Conservation (phyloP, 2,888 invertebrate species). For the Orchesellides sinensis region DNA sequence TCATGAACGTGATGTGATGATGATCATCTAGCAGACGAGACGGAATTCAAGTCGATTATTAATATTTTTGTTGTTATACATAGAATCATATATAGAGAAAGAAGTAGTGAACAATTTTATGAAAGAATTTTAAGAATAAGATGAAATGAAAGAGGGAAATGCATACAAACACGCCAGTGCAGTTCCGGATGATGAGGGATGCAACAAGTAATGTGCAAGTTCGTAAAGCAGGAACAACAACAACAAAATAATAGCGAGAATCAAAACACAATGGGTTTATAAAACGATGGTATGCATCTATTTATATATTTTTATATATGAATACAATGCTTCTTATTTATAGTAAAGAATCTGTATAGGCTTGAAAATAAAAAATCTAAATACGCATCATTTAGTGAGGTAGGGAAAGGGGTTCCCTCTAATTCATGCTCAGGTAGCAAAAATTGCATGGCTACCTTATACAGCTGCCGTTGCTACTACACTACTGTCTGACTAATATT, state of each 20-base stretch:
- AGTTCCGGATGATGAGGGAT: neutral
- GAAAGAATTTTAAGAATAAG: constrained; percentile 37
- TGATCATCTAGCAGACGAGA: constrained; percentile 59
- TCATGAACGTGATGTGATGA: constrained; percentile 25
- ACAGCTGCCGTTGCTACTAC: neutral
- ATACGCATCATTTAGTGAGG: constrained; percentile 53
- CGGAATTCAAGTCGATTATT: constrained; percentile 61
- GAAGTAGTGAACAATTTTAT: constrained; percentile 33
- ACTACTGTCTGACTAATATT: constrained; percentile 54
- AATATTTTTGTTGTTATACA: too few relatives aligned
- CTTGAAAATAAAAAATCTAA: constrained; percentile 33
- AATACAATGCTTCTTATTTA: neutral
- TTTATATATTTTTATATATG: constrained; percentile 8
- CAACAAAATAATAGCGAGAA: constrained; percentile 40
- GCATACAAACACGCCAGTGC: neutral
- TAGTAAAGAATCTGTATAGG: neutral
- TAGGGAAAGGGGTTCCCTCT: constrained; percentile 49
- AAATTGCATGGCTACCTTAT: constrained; percentile 16
- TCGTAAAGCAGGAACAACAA: constrained; percentile 44
- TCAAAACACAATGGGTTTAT: constrained; percentile 20
- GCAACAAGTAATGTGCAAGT: constrained; percentile 6
- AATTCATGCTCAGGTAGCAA: constrained; percentile 47
- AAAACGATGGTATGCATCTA: neutral
- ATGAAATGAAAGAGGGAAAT: constrained; percentile 25
- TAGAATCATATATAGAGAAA: constrained; percentile 49